phyloP scores from a whole-genome alignment of 2,797 vertebrate species.

The Hirundo rustica region DNA sequence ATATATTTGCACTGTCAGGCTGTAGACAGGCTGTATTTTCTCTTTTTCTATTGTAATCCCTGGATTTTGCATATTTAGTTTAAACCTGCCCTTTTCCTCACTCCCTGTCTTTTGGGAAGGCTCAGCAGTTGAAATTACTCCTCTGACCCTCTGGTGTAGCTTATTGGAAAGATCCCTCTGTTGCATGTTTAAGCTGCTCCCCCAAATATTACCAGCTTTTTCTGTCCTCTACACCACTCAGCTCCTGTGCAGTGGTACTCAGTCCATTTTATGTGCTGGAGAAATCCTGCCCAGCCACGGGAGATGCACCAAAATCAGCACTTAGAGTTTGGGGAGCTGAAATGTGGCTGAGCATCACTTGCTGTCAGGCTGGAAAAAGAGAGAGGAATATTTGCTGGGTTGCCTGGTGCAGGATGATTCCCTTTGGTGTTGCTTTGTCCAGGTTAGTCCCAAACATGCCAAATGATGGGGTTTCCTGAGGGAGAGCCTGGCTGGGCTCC shows the following conservation, averaged over 20 bases:
- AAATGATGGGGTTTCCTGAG: background rate
- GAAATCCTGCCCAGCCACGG: background rate
- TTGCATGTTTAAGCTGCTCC: background rate
- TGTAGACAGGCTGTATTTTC: background rate
- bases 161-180: background rate
- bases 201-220: background rate
- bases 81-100: background rate
- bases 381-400: background rate
- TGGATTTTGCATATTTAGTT: background rate
- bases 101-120: background rate
- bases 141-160: background rate
- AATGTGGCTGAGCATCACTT: background rate
- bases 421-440: background rate
- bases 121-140: background rate
- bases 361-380: background rate
- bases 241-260: background rate
- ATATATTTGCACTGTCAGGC: fast-evolving
- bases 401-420: background rate
- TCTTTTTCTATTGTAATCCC: background rate
- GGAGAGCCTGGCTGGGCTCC: background rate
- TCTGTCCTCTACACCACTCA: background rate
- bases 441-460: background rate
- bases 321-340: conserved; percentile 12
- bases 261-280: background rate
- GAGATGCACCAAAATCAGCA: background rate